phyloP scores from a whole-genome alignment of 2,888 invertebrate genomes.

The Phasia obesa region DNA sequence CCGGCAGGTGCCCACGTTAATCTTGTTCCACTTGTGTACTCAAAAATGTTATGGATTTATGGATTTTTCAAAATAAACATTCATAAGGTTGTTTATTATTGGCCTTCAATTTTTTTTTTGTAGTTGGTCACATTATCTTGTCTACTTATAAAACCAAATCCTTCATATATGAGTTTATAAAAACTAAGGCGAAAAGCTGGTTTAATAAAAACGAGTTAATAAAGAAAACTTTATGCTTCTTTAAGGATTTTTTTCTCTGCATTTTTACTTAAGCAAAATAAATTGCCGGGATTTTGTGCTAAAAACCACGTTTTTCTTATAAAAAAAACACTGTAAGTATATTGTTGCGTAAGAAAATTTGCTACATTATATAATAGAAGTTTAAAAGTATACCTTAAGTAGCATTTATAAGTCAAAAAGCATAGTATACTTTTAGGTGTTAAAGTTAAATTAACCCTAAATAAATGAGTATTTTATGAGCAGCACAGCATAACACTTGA shows the following conservation, averaged over 20 bases:
- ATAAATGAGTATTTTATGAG: slow-evolving; percentile 53
- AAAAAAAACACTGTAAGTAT: not conserved
- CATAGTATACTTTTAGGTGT: slow-evolving; percentile 60
- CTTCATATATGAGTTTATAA: slow-evolving; percentile 41
- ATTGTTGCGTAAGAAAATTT: not conserved
- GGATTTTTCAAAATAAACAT: no score
- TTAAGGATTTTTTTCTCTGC: slow-evolving; percentile 9
- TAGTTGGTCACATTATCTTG: slow-evolving; percentile 30
- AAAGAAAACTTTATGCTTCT: slow-evolving; percentile 58
- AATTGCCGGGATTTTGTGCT: slow-evolving; percentile 61
- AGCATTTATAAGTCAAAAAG: slow-evolving; percentile 58
- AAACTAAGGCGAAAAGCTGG: slow-evolving; percentile 22
- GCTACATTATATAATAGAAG: slow-evolving; percentile 48
- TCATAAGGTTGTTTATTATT: no score
- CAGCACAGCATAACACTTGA: slow-evolving; percentile 22
- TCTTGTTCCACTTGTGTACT: no score
- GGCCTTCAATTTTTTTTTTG: no score
- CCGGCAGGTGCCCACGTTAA: no score
- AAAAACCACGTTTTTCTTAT: slow-evolving; percentile 32
- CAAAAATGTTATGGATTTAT: no score
- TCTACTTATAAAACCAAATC: not conserved
- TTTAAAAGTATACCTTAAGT: slow-evolving; percentile 64
- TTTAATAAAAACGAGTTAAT: slow-evolving; percentile 56
- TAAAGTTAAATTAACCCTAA: slow-evolving; percentile 64
- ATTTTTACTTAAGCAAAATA: slow-evolving; percentile 51